Evolutionary conservation across 2,797 vertebrate species (phyloP).

Genomic region (Varecia variegata): DNA sequence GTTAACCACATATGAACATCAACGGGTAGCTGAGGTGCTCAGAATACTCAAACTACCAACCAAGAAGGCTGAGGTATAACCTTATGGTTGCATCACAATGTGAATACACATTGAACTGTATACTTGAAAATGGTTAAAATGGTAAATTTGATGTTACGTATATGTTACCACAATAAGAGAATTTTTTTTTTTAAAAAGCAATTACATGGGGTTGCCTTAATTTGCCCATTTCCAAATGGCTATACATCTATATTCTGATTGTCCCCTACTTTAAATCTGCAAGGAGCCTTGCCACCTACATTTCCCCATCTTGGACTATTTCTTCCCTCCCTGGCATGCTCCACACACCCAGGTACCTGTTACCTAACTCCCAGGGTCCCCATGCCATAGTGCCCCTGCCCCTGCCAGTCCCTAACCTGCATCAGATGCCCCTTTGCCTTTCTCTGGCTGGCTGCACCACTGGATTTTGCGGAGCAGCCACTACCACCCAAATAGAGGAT

Average conservation of each 20-base stretch:
- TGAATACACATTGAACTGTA: background rate
- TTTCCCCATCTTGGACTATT: background rate
- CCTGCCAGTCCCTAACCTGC: background rate
- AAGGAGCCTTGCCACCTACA: background rate
- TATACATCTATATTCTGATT: background rate
- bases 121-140: background rate
- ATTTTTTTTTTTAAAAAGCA: background rate
- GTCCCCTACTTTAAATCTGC: background rate
- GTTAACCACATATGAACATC: background rate
- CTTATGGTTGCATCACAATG: background rate
- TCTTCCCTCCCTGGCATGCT: background rate
- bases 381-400: background rate
- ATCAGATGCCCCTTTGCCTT: background rate
- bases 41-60: slow-evolving; percentile 1
- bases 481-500: background rate
- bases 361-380: background rate
- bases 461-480: background rate
- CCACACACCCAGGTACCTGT: background rate
- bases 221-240: background rate
- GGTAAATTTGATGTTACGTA: background rate
- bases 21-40: background rate
- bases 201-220: background rate
- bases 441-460: background rate
- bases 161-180: background rate
- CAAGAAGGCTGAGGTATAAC: background rate